These are phyloP conservation scores for rabbit (Oryctolagus cuniculus) DNA, from an alignment of 2,113 vertebrate genomes.

Conservation along the genomic window DNA sequence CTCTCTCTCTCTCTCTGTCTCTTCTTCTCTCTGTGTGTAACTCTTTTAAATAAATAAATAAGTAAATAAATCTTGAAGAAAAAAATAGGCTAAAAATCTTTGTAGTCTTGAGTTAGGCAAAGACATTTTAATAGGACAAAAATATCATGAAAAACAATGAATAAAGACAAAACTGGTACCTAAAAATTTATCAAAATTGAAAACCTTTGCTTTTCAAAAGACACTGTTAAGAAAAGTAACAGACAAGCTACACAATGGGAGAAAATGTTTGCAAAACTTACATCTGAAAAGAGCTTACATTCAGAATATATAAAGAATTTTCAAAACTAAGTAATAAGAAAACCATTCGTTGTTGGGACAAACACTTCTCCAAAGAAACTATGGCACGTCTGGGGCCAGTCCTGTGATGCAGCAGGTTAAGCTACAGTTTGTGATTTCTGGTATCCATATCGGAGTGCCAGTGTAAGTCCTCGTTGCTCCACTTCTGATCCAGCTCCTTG, in stretches of 20 bases:
- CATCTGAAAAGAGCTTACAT: not conserved
- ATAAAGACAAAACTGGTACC: not conserved
- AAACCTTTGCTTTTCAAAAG: not conserved
- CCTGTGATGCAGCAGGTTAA: too few species aligned
- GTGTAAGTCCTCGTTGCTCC: too few species aligned
- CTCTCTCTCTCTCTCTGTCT: too few species aligned
- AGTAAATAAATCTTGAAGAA: too few species aligned
- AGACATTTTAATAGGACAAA: not conserved
- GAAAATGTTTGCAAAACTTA: slow-evolving; percentile 41
- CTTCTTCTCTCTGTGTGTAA: too few species aligned
- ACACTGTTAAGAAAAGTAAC: not conserved
- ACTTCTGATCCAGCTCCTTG: too few species aligned
- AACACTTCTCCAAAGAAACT: slow-evolving; percentile 29
- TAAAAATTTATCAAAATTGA: slow-evolving; percentile 38
- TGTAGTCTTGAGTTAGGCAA: not conserved
- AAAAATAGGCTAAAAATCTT: too few species aligned
- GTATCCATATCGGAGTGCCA: too few species aligned
- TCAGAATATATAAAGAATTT: not conserved
- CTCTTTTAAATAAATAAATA: too few species aligned
- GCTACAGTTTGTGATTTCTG: too few species aligned
- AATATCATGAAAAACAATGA: not conserved
- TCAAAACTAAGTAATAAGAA: slow-evolving; percentile 33
- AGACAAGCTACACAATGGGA: not conserved
- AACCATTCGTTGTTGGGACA: not conserved
- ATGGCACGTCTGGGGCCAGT: too few species aligned